Evolutionary conservation across 2,888 invertebrate species (phyloP).

Genomic region (Timandra comae): DNA sequence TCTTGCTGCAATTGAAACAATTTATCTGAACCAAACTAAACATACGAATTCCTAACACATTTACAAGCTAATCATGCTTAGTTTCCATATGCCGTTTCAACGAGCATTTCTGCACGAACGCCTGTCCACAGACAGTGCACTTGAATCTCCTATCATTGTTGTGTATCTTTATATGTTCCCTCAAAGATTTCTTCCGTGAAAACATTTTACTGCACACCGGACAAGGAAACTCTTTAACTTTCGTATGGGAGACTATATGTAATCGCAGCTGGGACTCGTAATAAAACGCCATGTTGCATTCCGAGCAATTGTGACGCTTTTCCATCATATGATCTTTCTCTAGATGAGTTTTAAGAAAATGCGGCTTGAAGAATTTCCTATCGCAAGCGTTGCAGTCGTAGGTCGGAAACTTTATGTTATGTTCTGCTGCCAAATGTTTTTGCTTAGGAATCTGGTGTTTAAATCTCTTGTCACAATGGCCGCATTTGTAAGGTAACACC

Average conservation of each 20-base stretch:
- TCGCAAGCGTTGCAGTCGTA: conserved; percentile 30
- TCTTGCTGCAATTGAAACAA: conserved; percentile 9
- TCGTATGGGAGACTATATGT: conserved; percentile 56
- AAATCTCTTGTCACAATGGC: conserved; percentile 34
- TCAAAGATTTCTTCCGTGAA: conserved; percentile 38
- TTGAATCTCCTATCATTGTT: conserved; percentile 28
- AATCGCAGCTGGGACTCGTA: conserved; percentile 34
- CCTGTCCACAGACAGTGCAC: conserved; percentile 24
- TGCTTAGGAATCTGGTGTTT: conserved; percentile 25
- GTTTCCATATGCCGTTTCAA: conserved; percentile 33
- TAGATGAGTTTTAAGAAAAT: conserved; percentile 23
- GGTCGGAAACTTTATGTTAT: conserved; percentile 17
- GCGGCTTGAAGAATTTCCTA: conserved; percentile 22
- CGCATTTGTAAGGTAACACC: conserved; percentile 22
- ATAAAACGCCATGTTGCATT: conserved; percentile 26
- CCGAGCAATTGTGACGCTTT: conserved; percentile 20
- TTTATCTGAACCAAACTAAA: no score
- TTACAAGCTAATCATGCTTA: conserved; percentile 36
- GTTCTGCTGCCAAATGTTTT: conserved; percentile 26
- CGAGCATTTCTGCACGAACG: conserved; percentile 32
- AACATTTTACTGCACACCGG: conserved; percentile 42
- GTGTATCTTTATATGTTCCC: conserved; percentile 45
- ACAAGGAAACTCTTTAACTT: conserved; percentile 51
- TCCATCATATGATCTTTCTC: conserved; percentile 29
- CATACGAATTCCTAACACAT: no score